Evolutionary conservation across 2,888 invertebrate genomes (phyloP).

Genomic region (Noctua janthe): DNA sequence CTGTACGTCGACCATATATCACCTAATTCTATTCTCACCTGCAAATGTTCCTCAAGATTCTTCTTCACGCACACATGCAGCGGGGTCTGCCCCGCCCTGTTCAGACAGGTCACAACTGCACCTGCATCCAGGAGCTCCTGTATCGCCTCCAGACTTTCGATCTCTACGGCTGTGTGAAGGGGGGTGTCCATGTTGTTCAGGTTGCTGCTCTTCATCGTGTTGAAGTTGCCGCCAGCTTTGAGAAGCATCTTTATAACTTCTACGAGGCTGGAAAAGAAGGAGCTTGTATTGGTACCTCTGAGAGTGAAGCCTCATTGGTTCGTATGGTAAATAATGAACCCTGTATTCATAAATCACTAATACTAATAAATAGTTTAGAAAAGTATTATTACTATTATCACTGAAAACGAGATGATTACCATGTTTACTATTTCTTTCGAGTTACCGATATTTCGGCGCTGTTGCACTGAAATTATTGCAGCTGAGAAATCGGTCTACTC

Average conservation of each 20-base stretch:
- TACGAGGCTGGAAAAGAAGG: slow-evolving; percentile 71
- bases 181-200: slow-evolving; percentile 80
- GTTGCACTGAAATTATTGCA: no score
- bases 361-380: no score
- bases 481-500: no score
- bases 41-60: slow-evolving; percentile 83
- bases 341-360: neutral
- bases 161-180: slow-evolving; percentile 88
- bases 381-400: no score
- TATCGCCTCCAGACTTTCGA: slow-evolving; percentile 84
- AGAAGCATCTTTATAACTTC: slow-evolving; percentile 79
- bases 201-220: slow-evolving; percentile 70
- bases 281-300: neutral
- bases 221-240: slow-evolving; percentile 74
- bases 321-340: neutral
- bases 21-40: slow-evolving; percentile 68
- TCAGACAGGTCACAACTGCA: slow-evolving; percentile 82
- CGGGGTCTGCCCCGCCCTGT: slow-evolving; percentile 86
- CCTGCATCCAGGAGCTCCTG: slow-evolving; percentile 83
- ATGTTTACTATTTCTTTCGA: no score
- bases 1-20: neutral
- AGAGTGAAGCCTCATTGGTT: neutral
- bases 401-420: no score
- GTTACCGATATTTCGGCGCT: no score
- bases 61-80: slow-evolving; percentile 88